phyloP scores from a whole-genome alignment of 2,888 invertebrate species.

The Cosmia trapezina region DNA sequence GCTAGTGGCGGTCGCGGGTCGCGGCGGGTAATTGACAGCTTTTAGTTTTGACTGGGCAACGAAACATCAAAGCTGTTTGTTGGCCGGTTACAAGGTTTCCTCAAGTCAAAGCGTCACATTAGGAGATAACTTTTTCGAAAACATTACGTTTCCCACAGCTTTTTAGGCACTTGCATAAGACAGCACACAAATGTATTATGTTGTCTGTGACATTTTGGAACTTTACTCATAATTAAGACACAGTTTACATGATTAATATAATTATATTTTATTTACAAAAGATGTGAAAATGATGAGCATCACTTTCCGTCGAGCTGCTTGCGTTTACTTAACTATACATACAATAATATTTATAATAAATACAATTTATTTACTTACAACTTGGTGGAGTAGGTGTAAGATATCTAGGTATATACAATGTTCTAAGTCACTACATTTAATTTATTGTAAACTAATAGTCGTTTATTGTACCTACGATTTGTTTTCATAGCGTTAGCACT shows the following conservation, averaged over 20 bases:
- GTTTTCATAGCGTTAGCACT: not conserved
- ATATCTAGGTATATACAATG: not conserved
- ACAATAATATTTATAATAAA: slow-evolving; percentile 38
- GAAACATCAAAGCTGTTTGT: not conserved
- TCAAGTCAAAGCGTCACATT: not conserved
- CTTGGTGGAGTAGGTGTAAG: not conserved
- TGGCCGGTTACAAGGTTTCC: not conserved
- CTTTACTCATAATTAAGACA: slow-evolving; percentile 2
- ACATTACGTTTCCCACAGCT: not conserved
- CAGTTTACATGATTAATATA: not conserved
- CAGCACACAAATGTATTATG: too few species aligned
- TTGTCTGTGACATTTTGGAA: not conserved
- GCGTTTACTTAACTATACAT: not conserved
- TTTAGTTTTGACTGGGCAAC: not conserved
- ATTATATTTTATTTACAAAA: slow-evolving; percentile 41
- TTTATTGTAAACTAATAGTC: not conserved
- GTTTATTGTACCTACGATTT: too few species aligned
- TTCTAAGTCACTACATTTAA: not conserved
- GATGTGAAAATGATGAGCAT: not conserved
- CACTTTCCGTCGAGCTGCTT: not conserved
- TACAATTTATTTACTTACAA: slow-evolving; percentile 25
- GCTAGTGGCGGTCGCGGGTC: too few species aligned
- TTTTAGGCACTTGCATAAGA: not conserved
- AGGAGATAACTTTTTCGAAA: not conserved
- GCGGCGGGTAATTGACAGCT: slow-evolving; percentile 29